Evolutionary conservation across 2,113 vertebrate genomes (phyloP).

Genomic region (Aspidoscelis tigris): DNA sequence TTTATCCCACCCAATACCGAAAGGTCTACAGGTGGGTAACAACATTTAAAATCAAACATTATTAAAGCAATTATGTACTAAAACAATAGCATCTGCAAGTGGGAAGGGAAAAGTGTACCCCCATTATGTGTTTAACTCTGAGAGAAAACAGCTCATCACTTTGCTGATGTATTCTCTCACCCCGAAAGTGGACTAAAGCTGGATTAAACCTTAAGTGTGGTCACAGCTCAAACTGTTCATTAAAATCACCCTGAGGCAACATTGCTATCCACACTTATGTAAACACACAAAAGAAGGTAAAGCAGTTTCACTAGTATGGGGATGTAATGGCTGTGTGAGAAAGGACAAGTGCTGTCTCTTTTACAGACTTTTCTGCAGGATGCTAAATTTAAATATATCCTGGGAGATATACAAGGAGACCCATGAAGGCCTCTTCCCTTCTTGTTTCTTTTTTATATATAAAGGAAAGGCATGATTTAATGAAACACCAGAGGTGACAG

Average conservation of each 20-base stretch:
- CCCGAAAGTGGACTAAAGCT: too few relatives aligned
- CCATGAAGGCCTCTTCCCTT: neutral
- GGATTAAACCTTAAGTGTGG: too few relatives aligned
- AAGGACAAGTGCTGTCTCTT: neutral
- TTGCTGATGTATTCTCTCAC: too few relatives aligned
- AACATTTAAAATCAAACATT: too few relatives aligned
- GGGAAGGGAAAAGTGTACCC: too few relatives aligned
- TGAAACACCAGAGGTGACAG: slow-evolving; percentile 17
- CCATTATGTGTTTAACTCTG: too few relatives aligned
- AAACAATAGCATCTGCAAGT: too few relatives aligned
- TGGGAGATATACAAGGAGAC: rapidly evolving
- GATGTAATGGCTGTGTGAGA: neutral
- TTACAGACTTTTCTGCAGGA: neutral
- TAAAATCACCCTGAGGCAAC: neutral
- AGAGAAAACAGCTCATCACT: too few relatives aligned
- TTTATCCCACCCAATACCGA: too few relatives aligned
- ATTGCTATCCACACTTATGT: neutral
- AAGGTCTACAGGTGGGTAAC: too few relatives aligned
- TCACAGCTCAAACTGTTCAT: neutral
- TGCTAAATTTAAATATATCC: neutral
- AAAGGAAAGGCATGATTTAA: slow-evolving; percentile 19
- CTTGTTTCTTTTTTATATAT: neutral
- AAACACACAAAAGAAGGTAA: neutral
- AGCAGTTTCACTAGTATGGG: neutral
- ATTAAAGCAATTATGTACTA: too few relatives aligned